Conservation (phyloP, 2,888 invertebrate species). For the Disparrhopalites patrizii region DNA sequence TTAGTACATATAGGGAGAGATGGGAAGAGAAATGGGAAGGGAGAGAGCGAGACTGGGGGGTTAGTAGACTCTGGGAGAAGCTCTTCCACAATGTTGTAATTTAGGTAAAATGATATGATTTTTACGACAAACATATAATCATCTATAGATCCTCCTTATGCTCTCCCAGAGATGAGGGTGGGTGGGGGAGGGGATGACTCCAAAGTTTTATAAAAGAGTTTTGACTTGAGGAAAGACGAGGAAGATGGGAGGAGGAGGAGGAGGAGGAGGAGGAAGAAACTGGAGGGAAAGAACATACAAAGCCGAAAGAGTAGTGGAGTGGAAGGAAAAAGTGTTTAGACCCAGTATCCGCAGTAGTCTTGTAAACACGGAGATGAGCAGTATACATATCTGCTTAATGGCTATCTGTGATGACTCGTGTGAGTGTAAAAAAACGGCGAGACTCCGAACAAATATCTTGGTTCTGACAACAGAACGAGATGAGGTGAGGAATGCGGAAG, state of each 20-base stretch:
- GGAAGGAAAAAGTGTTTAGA: constrained; percentile 15
- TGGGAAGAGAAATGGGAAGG: no score
- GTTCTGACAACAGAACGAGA: no score
- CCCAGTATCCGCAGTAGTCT: constrained; percentile 1
- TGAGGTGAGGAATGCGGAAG: no score
- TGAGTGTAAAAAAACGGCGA: no score
- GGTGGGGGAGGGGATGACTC: no score
- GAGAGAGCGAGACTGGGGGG: neutral
- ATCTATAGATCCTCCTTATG: neutral
- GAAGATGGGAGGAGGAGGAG: neutral
- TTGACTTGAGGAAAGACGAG: neutral
- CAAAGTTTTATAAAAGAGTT: neutral
- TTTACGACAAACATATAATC: constrained; percentile 22
- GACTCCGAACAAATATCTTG: no score
- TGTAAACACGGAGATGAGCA: constrained; percentile 22
- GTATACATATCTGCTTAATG: constrained; percentile 23
- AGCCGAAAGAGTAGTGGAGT: no score
- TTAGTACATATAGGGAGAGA: neutral
- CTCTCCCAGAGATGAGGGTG: neutral
- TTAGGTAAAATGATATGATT: constrained; percentile 26
- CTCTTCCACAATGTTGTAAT: constrained; percentile 22
- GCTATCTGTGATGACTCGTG: no score
- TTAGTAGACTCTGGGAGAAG: neutral
- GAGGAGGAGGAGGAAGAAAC: neutral
- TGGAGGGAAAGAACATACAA: neutral